Base-by-base conservation (phyloP, 2,888 invertebrate species). In the Caenorhabditis wallacei region DNA sequence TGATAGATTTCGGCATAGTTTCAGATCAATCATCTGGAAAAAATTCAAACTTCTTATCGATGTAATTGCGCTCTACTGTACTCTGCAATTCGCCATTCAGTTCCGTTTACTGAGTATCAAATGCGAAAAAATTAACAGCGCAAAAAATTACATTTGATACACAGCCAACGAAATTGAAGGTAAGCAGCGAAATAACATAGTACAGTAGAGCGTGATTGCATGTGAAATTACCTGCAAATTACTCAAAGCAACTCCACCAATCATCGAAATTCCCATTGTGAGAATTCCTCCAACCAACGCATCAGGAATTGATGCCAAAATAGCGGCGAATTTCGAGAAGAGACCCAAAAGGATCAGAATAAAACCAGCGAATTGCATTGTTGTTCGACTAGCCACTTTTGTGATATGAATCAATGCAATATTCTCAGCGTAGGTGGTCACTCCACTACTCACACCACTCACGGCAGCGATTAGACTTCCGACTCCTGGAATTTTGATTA, bases 371-470 rank as follows among this genome's bases (percentile, higher is more conserved):
- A 88, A 57, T 61, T 90, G 90, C 86, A 90, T 88, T 8, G 89
- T 90, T 10, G 84, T 54, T n/a, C 90, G 79, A 59, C 87, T 86
- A 16, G 90, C 90, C 8, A 91, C 87, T 59, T 84, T 79, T 0
- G 90, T 90, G 16, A 90, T 82, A 37, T 88, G 88, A 40, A 89
- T 88, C 13, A 89, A 85, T 0, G 90, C 90, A 26, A 89, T 88
- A 53, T 88, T 89, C 64, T 90, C 89, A 8, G 89, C 83, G 59
- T 90, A 90, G 1, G 89, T 90, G 3, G 90, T 90, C n/a, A 90
- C 87, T 35, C 89, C 90, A 5, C 88, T 85, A 26, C 89, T 85
- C 4, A 88, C 85, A 1, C 89, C 89, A 64, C 86, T 79, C 5
- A 86, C 48, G 1, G 88, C 90, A 1, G 89, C 87, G 20, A 90